phyloP scores from a whole-genome alignment of 2,113 vertebrate genomes.

The Drymodes brunneopygia region DNA sequence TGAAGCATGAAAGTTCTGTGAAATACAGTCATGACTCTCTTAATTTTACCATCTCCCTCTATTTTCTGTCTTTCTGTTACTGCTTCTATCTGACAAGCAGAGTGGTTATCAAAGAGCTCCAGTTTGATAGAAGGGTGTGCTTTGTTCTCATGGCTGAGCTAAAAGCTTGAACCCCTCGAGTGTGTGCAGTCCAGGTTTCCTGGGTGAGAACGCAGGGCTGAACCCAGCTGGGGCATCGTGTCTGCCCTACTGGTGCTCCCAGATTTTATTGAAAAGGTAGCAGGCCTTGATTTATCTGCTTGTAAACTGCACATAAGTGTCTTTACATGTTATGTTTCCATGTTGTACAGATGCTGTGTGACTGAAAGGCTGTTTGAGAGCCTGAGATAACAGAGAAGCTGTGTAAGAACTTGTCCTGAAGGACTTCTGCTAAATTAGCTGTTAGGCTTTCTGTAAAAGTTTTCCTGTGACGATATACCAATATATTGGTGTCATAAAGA shows the following conservation, averaged over 20 bases:
- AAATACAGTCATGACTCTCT: not conserved
- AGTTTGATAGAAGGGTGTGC: not conserved
- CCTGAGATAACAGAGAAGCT: not conserved
- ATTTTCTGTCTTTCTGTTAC: not conserved
- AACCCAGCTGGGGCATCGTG: not conserved
- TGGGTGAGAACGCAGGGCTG: not conserved
- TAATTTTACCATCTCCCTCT: not conserved
- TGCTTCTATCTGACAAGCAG: not conserved
- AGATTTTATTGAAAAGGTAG: not conserved
- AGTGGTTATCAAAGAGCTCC: not conserved
- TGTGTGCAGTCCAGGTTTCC: fast-evolving
- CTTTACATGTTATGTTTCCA: not conserved
- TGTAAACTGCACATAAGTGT: not conserved
- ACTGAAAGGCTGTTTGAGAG: not conserved
- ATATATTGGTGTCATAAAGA: not conserved
- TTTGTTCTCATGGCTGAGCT: not conserved
- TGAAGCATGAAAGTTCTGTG: not conserved
- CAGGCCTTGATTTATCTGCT: not conserved
- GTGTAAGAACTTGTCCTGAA: not conserved
- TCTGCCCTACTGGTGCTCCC: not conserved
- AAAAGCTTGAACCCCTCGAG: not conserved
- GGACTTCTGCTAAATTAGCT: not conserved
- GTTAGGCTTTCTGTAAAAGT: not conserved
- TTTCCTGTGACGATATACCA: not conserved
- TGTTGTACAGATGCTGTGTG: not conserved